phyloP scores from a whole-genome alignment of 2,113 vertebrate species.

The Toxotes chatareus region DNA sequence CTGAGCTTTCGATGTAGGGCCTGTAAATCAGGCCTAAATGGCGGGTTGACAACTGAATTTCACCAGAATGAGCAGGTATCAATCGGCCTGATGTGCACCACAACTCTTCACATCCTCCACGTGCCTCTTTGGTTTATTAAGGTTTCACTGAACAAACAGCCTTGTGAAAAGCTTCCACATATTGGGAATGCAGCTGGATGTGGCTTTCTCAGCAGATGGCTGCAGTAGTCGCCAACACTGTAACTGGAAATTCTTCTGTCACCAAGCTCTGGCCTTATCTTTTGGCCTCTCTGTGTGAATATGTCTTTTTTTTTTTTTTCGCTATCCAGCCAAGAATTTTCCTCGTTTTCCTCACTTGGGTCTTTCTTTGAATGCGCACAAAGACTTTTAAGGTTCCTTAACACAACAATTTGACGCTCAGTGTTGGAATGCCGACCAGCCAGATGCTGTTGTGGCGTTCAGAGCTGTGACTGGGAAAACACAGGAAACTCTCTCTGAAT shows the following conservation, averaged over 20 bases:
- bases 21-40: slow-evolving; percentile 53
- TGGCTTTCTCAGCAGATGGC: slow-evolving; percentile 22
- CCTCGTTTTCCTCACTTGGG: slow-evolving; percentile 15
- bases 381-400: neutral
- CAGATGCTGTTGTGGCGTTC: neutral
- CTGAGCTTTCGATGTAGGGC: slow-evolving; percentile 11
- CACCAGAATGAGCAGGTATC: slow-evolving; percentile 37
- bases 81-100: slow-evolving; percentile 20
- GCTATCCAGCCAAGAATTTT: slow-evolving; percentile 11
- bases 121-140: slow-evolving; percentile 34
- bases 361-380: slow-evolving; percentile 18
- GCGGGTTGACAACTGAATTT: slow-evolving; percentile 1
- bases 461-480: slow-evolving; percentile 2
- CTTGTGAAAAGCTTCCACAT: slow-evolving; percentile 34
- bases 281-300: neutral
- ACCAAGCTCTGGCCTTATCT: neutral
- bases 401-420: slow-evolving; percentile 30
- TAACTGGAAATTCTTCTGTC: slow-evolving; percentile 16
- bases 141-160: slow-evolving; percentile 25
- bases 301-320: slow-evolving; percentile 5
- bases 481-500: neutral
- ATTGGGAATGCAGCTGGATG: slow-evolving; percentile 38
- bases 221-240: neutral
- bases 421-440: slow-evolving; percentile 50
- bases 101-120: neutral